Percentiles rank a stretch among this genome's conserved stretches.
These are phyloP conservation scores for Neodiprion fabricii DNA, from an alignment of 1,140 invertebrate species.

Conservation along the genomic window DNA sequence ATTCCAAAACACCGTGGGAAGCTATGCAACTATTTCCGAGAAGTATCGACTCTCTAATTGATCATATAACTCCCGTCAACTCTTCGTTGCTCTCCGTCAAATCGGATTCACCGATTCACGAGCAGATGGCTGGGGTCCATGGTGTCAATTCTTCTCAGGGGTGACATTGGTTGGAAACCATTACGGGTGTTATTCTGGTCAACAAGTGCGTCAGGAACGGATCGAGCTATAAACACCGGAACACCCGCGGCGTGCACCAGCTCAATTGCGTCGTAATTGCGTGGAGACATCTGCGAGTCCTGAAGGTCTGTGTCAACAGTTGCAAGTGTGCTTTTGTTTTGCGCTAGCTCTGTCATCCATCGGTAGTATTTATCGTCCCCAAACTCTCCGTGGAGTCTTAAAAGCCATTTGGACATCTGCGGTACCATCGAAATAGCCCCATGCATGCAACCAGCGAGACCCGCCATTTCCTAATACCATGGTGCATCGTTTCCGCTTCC, in stretches of 20 bases:
- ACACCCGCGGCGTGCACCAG: not conserved
- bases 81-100: too few relatives aligned
- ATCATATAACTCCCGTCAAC: too few relatives aligned
- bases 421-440: not conserved
- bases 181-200: not conserved
- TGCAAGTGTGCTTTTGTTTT: slow-evolving; percentile 6
- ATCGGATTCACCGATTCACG: too few relatives aligned
- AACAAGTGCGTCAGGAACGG: not conserved
- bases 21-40: too few relatives aligned
- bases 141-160: not conserved
- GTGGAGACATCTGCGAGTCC: not conserved
- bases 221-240: not conserved
- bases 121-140: not conserved
- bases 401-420: not conserved
- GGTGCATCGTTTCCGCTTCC: too few relatives aligned
- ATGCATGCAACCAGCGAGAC: not conserved
- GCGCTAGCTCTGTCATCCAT: not conserved
- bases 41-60: too few relatives aligned
- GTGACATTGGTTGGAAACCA: not conserved
- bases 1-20: too few relatives aligned
- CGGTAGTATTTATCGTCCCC: not conserved
- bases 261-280: slow-evolving; percentile 10
- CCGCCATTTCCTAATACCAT: not conserved
- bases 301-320: not conserved
- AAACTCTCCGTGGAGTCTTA: not conserved